Percentiles rank a stretch among this genome's conserved stretches.
Conservation (phyloP, 2,113 vertebrate species). For the Tenebrosternarchus preto region DNA sequence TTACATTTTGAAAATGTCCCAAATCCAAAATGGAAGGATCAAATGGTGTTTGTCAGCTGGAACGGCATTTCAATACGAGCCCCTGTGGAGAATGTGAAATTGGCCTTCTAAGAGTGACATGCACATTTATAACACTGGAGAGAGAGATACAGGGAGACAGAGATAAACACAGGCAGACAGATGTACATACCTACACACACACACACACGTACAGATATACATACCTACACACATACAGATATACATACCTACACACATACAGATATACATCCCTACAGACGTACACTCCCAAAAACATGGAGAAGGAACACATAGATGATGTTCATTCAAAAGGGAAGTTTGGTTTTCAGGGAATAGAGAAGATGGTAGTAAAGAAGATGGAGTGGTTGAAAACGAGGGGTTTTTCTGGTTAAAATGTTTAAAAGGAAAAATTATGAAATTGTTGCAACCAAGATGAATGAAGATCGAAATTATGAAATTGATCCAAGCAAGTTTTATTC, state of each 20-base stretch:
- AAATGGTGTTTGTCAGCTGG: slow-evolving; percentile 52
- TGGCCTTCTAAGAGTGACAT: slow-evolving; percentile 45
- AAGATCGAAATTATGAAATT: neutral
- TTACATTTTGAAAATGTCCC: too few relatives aligned
- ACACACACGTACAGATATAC: too few relatives aligned
- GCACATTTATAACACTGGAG: slow-evolving; percentile 34
- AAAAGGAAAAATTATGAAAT: neutral
- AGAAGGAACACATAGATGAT: slow-evolving; percentile 3
- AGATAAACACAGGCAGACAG: neutral
- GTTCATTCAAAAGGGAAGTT: slow-evolving; percentile 16
- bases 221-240: too few relatives aligned
- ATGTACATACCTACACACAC: neutral
- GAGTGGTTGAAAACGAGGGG: neutral
- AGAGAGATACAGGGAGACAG: neutral
- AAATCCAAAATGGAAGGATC: slow-evolving; percentile 51
- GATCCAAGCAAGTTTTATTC: too few relatives aligned
- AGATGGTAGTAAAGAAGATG: neutral
- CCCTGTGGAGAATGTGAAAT: slow-evolving; percentile 31
- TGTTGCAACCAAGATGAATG: neutral
- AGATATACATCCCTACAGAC: too few relatives aligned
- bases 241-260: too few relatives aligned
- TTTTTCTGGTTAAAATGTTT: too few relatives aligned
- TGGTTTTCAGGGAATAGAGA: slow-evolving; percentile 11
- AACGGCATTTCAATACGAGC: slow-evolving; percentile 41
- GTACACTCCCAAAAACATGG: too few relatives aligned